Evolutionary conservation across 2,888 invertebrate species (phyloP), one percentile per base, ranked within the genome.

Genomic region (Oscheius sp.): DNA sequence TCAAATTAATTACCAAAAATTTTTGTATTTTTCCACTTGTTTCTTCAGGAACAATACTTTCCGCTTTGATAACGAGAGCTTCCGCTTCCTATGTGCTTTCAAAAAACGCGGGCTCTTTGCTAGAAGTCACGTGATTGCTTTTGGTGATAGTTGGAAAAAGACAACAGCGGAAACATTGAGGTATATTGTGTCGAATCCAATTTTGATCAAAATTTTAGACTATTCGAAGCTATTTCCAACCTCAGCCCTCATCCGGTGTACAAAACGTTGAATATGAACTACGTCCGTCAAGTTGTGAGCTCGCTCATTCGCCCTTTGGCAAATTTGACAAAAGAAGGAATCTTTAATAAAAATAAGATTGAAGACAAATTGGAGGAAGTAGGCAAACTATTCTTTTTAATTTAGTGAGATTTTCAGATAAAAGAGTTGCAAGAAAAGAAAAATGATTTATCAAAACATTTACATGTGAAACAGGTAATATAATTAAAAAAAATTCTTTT

Each of bases 61-160:
- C 57, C 78, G 66, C 54, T 57, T 75, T 33, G 77, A 77, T 63
- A 77, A 78, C 47, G 77, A 77, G 44, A 38, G 71, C 3, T 73
- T 77, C 38, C 69, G 75, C 14, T 75, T 56, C 54, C 64, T 77
- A 36, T 68, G 63, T 24, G 72, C 69, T 9, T 14, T 32, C 8
- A 28, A 71, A 30, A 28, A 67, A 5, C 54, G 65, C n/a, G 32
- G 67, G 57, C n/a, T 17, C 1, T 28, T 45, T 32, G 14, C 17
- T 14, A 14, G 14, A 4, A 33, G 30, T n/a, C 30, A 17, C 5
- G 41, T 12, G 12, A 41, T 17, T 12, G 2, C 14, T 12, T 41
- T 17, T 41, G 2, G 12, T 14, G 5, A 12, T 12, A 41, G 41
- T 12, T 41, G 14, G 4, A 20, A 3, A 4, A 6, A 3, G 3